Conservation (phyloP, 2,888 invertebrate species). For the Malthinus seriepunctatus region DNA sequence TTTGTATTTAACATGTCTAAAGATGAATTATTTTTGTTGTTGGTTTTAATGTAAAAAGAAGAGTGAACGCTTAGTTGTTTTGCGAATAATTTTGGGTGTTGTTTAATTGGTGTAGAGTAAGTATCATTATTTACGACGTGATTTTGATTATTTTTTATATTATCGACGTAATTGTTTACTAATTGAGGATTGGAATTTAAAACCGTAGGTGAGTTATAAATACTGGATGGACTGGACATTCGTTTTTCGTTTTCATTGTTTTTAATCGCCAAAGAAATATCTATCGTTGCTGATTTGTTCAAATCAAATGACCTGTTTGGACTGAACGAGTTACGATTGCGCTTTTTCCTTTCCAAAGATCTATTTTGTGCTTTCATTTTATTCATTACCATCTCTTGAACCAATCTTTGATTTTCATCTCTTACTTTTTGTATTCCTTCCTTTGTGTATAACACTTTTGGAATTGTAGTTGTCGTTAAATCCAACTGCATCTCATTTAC, state of each 20-base stretch:
- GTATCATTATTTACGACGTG: constrained; percentile 17
- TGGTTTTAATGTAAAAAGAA: constrained; percentile 30
- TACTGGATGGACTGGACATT: constrained; percentile 32
- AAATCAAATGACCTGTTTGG: constrained; percentile 43
- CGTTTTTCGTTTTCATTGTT: constrained; percentile 18
- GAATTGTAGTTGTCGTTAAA: constrained; percentile 41
- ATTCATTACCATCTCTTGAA: constrained; percentile 82
- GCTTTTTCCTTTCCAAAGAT: constrained; percentile 61
- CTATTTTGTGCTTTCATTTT: constrained; percentile 72
- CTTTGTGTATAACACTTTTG: constrained; percentile 47
- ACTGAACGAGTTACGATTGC: constrained; percentile 57
- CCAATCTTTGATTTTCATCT: constrained; percentile 80
- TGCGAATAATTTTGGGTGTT: constrained; percentile 31
- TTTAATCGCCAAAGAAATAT: constrained; percentile 31
- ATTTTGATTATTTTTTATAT: constrained; percentile 2
- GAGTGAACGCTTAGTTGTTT: constrained; percentile 43
- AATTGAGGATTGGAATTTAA: constrained; percentile 33
- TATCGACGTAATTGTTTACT: neutral
- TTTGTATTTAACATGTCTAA: constrained; percentile 41
- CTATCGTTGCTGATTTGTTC: constrained; percentile 48
- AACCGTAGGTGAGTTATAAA: constrained; percentile 43
- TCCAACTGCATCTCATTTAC: constrained; percentile 54
- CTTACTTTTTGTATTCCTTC: constrained; percentile 80
- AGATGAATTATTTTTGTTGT: constrained; percentile 13
- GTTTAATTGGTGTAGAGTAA: constrained; percentile 28